phyloP scores from a whole-genome alignment of 2,888 invertebrate genomes.

The Phyllotreta striolata region DNA sequence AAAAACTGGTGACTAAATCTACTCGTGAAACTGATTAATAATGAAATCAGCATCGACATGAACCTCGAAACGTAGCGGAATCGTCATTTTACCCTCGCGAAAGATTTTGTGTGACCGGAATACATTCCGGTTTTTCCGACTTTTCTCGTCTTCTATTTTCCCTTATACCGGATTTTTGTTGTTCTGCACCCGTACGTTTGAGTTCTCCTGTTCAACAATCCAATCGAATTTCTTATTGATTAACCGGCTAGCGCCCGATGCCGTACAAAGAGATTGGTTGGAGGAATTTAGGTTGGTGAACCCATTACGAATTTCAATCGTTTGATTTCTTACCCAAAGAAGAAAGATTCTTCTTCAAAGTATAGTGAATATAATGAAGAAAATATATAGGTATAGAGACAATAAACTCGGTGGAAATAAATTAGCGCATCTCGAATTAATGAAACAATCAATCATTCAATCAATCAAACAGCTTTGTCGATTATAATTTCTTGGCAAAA shows the following conservation, averaged over 20 bases:
- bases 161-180: background rate
- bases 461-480: too few species aligned
- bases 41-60: constrained; percentile 20
- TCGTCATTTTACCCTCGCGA: constrained; percentile 4
- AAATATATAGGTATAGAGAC: too few species aligned
- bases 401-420: too few species aligned
- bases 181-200: background rate
- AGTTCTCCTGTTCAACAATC: too few species aligned
- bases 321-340: too few species aligned
- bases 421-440: too few species aligned
- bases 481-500: too few species aligned
- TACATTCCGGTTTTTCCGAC: constrained; percentile 4
- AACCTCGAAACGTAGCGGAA: background rate
- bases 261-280: background rate
- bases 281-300: background rate
- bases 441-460: too few species aligned
- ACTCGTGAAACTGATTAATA: constrained; percentile 13
- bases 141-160: constrained; percentile 5
- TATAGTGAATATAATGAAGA: too few species aligned
- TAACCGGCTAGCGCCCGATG: background rate
- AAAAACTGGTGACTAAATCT: constrained; percentile 6
- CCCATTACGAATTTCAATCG: background rate
- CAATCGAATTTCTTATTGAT: constrained; percentile 19
- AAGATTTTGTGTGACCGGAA: constrained; percentile 21
- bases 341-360: too few species aligned